Conservation (phyloP, 2,888 invertebrate species). For the Meiosimyza decipiens region DNA sequence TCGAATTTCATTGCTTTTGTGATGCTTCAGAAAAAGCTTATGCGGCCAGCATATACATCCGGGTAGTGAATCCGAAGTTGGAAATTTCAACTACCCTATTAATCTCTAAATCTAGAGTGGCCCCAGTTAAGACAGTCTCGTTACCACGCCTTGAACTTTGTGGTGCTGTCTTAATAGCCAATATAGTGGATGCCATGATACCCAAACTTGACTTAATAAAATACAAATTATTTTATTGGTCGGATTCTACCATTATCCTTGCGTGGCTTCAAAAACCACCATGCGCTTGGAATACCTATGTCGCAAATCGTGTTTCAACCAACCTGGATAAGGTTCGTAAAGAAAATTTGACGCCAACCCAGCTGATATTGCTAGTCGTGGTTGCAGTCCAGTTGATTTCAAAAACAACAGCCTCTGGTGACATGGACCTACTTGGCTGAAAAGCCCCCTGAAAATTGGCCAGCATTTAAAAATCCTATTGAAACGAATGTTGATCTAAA, state of each 20-base stretch:
- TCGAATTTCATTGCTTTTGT: conserved; percentile 31
- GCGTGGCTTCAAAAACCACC: not conserved
- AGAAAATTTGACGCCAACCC: no score
- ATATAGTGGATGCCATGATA: not conserved
- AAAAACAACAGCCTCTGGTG: no score
- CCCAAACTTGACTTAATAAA: not conserved
- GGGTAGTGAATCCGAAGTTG: not conserved
- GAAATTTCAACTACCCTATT: not conserved
- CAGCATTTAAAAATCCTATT: no score
- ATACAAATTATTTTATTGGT: conserved; percentile 6
- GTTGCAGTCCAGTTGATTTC: no score
- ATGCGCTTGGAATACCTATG: conserved; percentile 26
- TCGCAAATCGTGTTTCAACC: conserved; percentile 25
- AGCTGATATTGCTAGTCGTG: no score
- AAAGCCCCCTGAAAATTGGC: no score
- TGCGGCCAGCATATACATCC: conserved; percentile 13
- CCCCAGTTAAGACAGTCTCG: conserved; percentile 11
- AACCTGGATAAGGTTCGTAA: conserved; percentile 10
- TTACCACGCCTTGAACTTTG: conserved; percentile 31
- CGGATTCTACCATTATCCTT: conserved; percentile 10
- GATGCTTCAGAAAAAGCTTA: conserved; percentile 30
- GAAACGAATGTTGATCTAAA: no score
- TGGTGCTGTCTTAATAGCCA: conserved; percentile 18
- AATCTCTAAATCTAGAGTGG: not conserved
- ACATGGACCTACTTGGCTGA: no score